These are phyloP conservation scores for Diabrotica virgifera DNA, from an alignment of 1,140 invertebrate genomes.

Conservation along the genomic window DNA sequence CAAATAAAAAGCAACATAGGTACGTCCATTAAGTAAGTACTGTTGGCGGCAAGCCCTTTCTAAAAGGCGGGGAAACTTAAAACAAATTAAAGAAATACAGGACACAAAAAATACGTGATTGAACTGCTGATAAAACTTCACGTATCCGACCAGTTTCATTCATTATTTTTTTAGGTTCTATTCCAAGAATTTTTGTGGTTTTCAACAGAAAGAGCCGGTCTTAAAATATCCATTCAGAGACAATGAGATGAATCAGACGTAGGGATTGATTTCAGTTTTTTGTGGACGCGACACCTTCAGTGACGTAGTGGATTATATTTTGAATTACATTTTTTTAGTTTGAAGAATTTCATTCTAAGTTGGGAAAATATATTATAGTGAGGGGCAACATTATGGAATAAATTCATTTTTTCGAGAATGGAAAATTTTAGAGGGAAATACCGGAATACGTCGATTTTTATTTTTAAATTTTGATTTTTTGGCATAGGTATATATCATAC, in stretches of 20 bases:
- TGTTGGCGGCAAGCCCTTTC: too few species aligned
- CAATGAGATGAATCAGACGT: background rate
- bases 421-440: too few species aligned
- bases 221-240: constrained; percentile 1
- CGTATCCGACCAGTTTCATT: background rate
- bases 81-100: background rate
- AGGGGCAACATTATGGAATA: too few species aligned
- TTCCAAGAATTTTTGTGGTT: constrained; percentile 16
- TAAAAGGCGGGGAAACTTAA: background rate
- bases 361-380: too few species aligned
- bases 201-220: constrained; percentile 6
- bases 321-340: too few species aligned
- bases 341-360: too few species aligned
- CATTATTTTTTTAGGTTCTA: constrained; percentile 12
- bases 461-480: too few species aligned
- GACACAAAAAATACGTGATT: background rate
- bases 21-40: too few species aligned
- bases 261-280: background rate
- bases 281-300: background rate
- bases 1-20: too few species aligned
- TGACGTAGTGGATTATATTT: background rate
- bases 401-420: too few species aligned
- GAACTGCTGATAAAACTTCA: background rate
- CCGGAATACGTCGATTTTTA: too few species aligned
- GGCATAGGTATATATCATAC: too few species aligned